A percentile compares a stretch with the other conserved stretches of the same genome.
Evolutionary conservation across 1,140 invertebrate genomes (phyloP).

Genomic region (Steinernema feltiae): DNA sequence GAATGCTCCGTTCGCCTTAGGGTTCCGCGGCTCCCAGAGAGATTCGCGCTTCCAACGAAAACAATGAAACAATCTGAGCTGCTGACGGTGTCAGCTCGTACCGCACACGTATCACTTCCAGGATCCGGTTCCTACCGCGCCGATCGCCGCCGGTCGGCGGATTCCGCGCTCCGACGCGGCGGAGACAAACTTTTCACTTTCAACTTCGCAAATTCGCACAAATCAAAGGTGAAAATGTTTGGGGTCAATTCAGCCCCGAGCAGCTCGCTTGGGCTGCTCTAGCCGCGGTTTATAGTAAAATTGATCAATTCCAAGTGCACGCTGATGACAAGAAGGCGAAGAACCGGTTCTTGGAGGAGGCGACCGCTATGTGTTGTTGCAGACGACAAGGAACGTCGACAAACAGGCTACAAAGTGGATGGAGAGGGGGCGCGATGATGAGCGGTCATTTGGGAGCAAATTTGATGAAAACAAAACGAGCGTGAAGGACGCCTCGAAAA

Average conservation of each 20-base stretch:
- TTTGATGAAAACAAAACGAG: too few species aligned
- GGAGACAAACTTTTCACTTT: slow-evolving; percentile 11
- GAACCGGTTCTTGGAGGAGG: background rate
- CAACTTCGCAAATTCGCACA: background rate
- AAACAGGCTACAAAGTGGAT: background rate
- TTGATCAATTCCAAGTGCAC: too few species aligned
- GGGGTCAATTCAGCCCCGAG: too few species aligned
- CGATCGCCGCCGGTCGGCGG: background rate
- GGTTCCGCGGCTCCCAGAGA: background rate
- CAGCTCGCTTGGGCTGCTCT: too few species aligned
- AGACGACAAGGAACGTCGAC: background rate
- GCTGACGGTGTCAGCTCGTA: slow-evolving; percentile 1
- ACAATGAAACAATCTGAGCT: slow-evolving; percentile 5
- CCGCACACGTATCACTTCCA: slow-evolving; percentile 8
- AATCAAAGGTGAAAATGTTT: too few species aligned
- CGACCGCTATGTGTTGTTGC: background rate
- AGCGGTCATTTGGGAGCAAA: too few species aligned
- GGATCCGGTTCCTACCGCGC: background rate
- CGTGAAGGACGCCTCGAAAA: too few species aligned
- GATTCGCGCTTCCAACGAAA: background rate
- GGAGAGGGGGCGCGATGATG: too few species aligned
- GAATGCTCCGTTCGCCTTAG: too few species aligned
- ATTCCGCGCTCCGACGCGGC: too few species aligned
- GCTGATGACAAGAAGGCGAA: too few species aligned
- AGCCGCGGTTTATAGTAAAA: too few species aligned